These are phyloP conservation scores for Chauna torquata DNA, from an alignment of 2,113 vertebrate genomes.

Conservation along the genomic window DNA sequence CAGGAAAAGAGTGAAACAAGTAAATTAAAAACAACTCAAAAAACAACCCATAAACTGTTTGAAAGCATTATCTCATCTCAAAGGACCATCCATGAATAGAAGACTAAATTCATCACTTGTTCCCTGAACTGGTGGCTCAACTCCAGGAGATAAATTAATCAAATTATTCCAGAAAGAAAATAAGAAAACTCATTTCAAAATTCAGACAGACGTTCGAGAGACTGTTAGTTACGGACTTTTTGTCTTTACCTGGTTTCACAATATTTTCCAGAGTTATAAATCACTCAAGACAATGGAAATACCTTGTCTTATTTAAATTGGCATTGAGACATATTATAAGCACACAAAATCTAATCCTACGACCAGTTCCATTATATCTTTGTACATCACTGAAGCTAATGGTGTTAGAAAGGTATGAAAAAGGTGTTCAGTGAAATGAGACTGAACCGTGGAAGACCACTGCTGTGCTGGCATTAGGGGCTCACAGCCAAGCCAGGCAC, in stretches of 20 bases:
- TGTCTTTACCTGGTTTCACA: neutral
- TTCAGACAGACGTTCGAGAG: neutral
- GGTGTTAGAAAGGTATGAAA: neutral
- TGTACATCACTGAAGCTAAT: neutral
- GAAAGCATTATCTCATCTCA: constrained; percentile 58
- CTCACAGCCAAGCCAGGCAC: neutral
- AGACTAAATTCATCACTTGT: constrained; percentile 22
- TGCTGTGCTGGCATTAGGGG: neutral
- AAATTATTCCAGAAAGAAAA: constrained; percentile 34
- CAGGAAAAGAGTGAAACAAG: neutral
- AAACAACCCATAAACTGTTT: constrained; percentile 39
- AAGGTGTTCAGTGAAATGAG: neutral
- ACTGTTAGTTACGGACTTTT: neutral
- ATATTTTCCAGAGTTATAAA: neutral
- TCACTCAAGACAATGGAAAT: neutral
- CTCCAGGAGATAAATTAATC: constrained; percentile 33
- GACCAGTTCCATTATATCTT: neutral
- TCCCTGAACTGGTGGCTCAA: constrained; percentile 31
- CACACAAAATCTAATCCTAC: neutral
- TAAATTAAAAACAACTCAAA: neutral
- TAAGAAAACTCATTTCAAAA: neutral
- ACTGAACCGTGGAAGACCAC: neutral
- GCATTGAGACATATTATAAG: neutral
- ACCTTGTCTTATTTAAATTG: neutral
- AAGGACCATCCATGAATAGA: constrained; percentile 28